These are phyloP conservation scores for Stegastes partitus DNA, from an alignment of 2,113 vertebrate genomes.

Conservation along the genomic window DNA sequence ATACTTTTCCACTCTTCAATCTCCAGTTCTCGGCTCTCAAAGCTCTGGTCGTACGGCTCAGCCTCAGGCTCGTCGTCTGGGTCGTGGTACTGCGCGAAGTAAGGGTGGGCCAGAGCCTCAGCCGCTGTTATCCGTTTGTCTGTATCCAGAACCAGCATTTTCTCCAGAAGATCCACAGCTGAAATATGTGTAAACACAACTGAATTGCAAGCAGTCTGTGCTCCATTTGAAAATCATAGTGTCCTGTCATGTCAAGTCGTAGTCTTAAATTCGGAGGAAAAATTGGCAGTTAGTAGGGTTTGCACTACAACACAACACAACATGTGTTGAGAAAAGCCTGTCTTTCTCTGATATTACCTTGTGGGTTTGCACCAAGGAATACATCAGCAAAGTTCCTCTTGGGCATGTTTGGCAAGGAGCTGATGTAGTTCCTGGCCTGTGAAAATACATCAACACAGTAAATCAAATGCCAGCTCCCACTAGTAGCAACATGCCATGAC, in stretches of 20 bases:
- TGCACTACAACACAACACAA: neutral
- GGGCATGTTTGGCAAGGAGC: constrained; percentile 94
- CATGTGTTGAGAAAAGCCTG: neutral
- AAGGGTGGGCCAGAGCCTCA: constrained; percentile 93
- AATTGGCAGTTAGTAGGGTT: neutral
- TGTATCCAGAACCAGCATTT: constrained; percentile 98
- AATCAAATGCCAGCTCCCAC: constrained; percentile 30
- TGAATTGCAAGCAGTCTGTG: neutral
- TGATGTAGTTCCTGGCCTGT: constrained; percentile 98
- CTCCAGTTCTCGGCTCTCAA: constrained; percentile 94
- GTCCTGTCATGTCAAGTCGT: neutral
- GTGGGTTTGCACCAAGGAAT: constrained; percentile 97
- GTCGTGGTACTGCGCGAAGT: constrained; percentile 96
- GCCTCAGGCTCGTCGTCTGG: constrained; percentile 97
- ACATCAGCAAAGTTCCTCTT: constrained; percentile 99
- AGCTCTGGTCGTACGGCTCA: constrained; percentile 97
- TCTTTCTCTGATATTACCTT: constrained; percentile 85
- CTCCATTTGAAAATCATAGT: neutral
- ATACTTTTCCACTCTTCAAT: constrained; percentile 99
- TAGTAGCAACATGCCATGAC: constrained; percentile 23
- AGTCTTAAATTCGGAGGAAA: too few relatives aligned
- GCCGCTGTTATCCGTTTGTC: constrained; percentile 97
- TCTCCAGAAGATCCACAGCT: constrained; percentile 98
- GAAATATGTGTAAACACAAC: neutral
- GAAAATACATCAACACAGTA: constrained; percentile 38